Percentiles rank a stretch among this genome's conserved stretches.
phyloP scores from a whole-genome alignment of 2,113 vertebrate genomes.

The Stigmatopora argus region DNA sequence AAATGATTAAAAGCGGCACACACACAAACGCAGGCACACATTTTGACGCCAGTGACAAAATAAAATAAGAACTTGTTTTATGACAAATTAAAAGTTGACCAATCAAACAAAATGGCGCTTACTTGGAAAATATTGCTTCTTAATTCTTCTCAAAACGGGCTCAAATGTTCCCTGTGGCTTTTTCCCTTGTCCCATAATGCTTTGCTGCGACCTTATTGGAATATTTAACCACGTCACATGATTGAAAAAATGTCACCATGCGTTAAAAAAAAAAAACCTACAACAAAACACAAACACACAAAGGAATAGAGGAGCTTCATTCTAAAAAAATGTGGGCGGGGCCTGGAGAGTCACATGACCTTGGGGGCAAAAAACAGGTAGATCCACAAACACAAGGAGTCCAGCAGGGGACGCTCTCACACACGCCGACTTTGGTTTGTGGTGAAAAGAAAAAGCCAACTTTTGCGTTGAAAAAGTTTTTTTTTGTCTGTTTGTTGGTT shows the following conservation, averaged over 20 bases:
- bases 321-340: slow-evolving; percentile 5
- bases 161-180: background rate
- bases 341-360: slow-evolving; percentile 13
- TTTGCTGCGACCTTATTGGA: background rate
- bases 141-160: slow-evolving; percentile 1
- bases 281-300: slow-evolving; percentile 29
- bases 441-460: background rate
- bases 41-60: slow-evolving; percentile 16
- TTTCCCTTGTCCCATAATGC: slow-evolving; percentile 3
- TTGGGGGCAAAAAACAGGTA: background rate
- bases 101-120: background rate
- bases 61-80: slow-evolving; percentile 4
- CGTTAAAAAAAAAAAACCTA: slow-evolving; percentile 9
- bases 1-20: background rate
- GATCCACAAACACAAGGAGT: slow-evolving; percentile 3
- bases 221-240: slow-evolving; percentile 5
- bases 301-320: slow-evolving; percentile 1
- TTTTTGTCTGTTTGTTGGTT: no score
- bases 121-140: slow-evolving; percentile 4
- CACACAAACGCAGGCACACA: background rate
- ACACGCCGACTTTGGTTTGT: slow-evolving; percentile 2
- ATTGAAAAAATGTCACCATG: slow-evolving; percentile 4
- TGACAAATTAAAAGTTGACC: background rate
- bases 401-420: slow-evolving; percentile 21
- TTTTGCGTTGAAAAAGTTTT: slow-evolving; percentile 1